A percentile compares a stretch with the other conserved stretches of the same genome.
These are phyloP conservation scores for Carabus problematicus DNA, from an alignment of 2,888 invertebrate genomes.

Conservation along the genomic window DNA sequence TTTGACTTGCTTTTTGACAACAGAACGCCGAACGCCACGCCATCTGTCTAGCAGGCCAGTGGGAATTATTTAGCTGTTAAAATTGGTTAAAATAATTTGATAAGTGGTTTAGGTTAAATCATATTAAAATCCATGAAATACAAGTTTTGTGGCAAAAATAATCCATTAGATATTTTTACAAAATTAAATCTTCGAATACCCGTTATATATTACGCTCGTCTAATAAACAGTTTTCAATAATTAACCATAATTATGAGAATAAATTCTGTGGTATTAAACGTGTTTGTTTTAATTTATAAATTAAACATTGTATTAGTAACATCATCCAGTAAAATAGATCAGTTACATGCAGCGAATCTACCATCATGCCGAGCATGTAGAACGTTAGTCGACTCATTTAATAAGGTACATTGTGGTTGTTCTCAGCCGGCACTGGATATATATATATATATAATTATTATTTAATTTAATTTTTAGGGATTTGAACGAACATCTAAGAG, in stretches of 20 bases:
- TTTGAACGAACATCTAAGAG: slow-evolving; percentile 82
- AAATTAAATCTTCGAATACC: neutral
- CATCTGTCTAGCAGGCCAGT: too few species aligned
- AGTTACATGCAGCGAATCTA: slow-evolving; percentile 60
- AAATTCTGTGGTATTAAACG: slow-evolving; percentile 7
- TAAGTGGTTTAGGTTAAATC: neutral
- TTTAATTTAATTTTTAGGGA: slow-evolving; percentile 63
- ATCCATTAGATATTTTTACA: neutral
- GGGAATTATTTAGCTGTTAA: too few species aligned
- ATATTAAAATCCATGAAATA: neutral
- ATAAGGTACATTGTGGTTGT: slow-evolving; percentile 57
- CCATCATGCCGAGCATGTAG: slow-evolving; percentile 84
- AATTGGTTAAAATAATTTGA: too few species aligned
- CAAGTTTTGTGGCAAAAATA: neutral
- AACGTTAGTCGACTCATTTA: slow-evolving; percentile 76
- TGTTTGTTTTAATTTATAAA: slow-evolving; percentile 9
- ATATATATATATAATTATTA: slow-evolving; percentile 23
- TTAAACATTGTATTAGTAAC: slow-evolving; percentile 21
- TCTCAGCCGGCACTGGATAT: slow-evolving; percentile 21
- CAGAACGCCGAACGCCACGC: too few species aligned
- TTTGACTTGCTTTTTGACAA: neutral
- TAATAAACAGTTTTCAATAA: neutral
- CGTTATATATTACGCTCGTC: neutral
- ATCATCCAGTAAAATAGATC: slow-evolving; percentile 49
- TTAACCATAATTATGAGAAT: slow-evolving; percentile 24